phyloP scores from a whole-genome alignment of 1,140 invertebrate species.

The Drosophila teissieri region DNA sequence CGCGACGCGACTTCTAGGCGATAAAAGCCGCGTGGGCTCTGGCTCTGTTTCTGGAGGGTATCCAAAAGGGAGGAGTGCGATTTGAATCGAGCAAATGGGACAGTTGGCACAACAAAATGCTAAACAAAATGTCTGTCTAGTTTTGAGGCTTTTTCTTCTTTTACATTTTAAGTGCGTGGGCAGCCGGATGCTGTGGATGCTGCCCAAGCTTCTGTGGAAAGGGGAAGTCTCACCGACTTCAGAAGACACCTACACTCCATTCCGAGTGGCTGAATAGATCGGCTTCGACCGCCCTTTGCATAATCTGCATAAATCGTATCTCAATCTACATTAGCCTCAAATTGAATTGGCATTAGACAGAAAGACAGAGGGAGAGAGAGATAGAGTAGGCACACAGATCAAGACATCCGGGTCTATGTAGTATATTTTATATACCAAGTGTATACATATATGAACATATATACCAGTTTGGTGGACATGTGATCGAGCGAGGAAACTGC shows the following conservation, averaged over 20 bases:
- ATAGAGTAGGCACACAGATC: conserved; percentile 1
- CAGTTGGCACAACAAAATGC: conserved; percentile 40
- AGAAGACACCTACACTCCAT: conserved; percentile 32
- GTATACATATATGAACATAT: neutral
- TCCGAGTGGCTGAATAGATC: conserved; percentile 16
- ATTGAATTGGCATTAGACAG: conserved; percentile 58
- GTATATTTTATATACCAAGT: conserved; percentile 16
- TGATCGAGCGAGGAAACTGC: conserved; percentile 57
- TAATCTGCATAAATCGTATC: conserved; percentile 66
- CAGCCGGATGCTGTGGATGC: conserved; percentile 45
- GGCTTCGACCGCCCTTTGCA: conserved; percentile 37
- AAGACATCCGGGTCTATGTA: conserved; percentile 53
- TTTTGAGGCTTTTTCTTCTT: conserved; percentile 1
- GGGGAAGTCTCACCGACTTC: neutral
- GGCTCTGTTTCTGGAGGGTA: conserved; percentile 21
- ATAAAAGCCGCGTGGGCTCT: conserved; percentile 57
- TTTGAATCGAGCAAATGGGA: conserved; percentile 6
- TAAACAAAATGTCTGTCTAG: conserved; percentile 40
- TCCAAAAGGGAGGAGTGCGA: conserved; percentile 29
- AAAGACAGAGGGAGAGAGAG: too few relatives aligned
- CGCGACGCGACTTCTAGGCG: conserved; percentile 44
- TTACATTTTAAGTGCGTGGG: conserved; percentile 21
- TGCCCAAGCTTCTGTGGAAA: conserved; percentile 22
- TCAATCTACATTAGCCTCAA: conserved; percentile 61
- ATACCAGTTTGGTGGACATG: conserved; percentile 58